Base-by-base conservation (phyloP, 2,888 invertebrate species). In the Bursaphelenchus okinawaensis region DNA sequence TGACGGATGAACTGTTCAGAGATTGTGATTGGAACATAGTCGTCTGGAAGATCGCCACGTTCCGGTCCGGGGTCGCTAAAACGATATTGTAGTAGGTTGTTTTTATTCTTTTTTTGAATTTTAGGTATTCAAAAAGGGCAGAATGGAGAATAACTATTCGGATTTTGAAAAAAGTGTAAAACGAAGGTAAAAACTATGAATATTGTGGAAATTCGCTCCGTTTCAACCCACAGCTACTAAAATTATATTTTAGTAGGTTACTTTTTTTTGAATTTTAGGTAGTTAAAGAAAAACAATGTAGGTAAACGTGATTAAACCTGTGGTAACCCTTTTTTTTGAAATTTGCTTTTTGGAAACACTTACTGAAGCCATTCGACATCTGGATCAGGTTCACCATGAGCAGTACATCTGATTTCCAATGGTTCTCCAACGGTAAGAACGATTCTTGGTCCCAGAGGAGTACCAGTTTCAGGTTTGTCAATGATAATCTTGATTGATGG, bases 321-420 rank as follows among this genome's bases (percentile, higher is more conserved):
- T n/a, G n/a, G n/a, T n/a, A n/a, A n/a, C n/a, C n/a, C n/a, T n/a
- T n/a, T n/a, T n/a, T n/a, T n/a, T n/a, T n/a, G n/a, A n/a, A n/a
- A n/a, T n/a, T n/a, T n/a, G n/a, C n/a, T n/a, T n/a, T n/a, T n/a
- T n/a, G n/a, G n/a, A n/a, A n/a, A n/a, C 4, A 28, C 55, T 52
- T 69, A 69, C 71, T 73, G 70, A 20, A 70, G 73, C 73, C 73
- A 73, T 67, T 70, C 72, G 6, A 73, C 73, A 16, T 70, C 72
- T 20, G 82, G 82, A 52, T 82, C 82, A 12, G 81, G 82, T 52
- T 79, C 78, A 56, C 81, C 81, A 66, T 75, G 70, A 7, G 81
- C 81, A 61, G 78, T 78, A 66, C 81, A 81, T 63, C 74, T 75
- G 27, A 80, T 71, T 61, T 76, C 72, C 50, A 81, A 66, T 24